Percentiles rank a stretch among this genome's conserved stretches.
phyloP scores from a whole-genome alignment of 2,797 vertebrate species.

The Chiloscyllium punctatum region DNA sequence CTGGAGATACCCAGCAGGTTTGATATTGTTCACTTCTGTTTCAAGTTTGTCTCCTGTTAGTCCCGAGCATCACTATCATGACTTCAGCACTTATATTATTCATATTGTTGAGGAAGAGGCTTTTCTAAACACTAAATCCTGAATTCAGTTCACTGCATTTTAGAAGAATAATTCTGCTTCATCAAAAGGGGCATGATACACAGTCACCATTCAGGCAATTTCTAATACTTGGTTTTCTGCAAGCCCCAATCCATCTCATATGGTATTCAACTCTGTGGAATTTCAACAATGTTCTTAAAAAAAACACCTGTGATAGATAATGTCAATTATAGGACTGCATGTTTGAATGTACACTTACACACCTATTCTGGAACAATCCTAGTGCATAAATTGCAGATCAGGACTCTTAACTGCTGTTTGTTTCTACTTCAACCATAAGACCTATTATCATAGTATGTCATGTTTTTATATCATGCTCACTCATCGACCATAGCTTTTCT shows the following conservation, averaged over 20 bases:
- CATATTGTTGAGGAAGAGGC: not conserved
- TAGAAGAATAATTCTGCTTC: not conserved
- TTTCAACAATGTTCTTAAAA: not conserved
- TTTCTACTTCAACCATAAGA: too few species aligned
- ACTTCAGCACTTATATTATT: not conserved
- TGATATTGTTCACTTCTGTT: not conserved
- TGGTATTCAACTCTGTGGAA: not conserved
- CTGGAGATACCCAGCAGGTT: too few species aligned
- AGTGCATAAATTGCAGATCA: not conserved
- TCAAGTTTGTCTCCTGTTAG: not conserved
- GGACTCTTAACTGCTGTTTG: not conserved
- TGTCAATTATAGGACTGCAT: not conserved
- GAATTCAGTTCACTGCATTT: not conserved
- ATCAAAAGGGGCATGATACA: not conserved
- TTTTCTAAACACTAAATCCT: not conserved
- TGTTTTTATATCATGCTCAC: too few species aligned
- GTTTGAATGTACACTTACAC: not conserved
- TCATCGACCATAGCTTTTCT: too few species aligned
- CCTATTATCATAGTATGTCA: too few species aligned
- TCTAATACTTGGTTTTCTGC: not conserved
- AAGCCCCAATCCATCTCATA: not conserved
- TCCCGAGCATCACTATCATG: not conserved
- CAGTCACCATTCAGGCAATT: not conserved
- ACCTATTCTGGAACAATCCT: not conserved
- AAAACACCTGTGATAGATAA: not conserved